Evolutionary conservation across 2,113 vertebrate genomes (phyloP).

Genomic region (Spea bombifrons): DNA sequence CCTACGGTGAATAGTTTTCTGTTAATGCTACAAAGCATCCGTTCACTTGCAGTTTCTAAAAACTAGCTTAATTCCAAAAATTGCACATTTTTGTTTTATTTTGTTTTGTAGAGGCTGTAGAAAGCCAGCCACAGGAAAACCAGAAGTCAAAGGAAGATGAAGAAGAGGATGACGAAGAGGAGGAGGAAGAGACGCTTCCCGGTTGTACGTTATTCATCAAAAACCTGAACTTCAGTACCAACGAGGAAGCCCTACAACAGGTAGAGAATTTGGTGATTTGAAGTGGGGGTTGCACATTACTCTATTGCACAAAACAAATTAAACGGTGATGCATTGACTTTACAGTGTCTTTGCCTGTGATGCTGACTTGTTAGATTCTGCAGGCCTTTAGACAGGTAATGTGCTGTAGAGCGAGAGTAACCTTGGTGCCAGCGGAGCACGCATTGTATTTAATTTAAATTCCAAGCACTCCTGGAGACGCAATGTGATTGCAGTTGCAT

Average conservation of each 20-base stretch:
- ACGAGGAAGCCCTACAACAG: slow-evolving; percentile 77
- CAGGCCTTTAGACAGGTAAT: too few species aligned
- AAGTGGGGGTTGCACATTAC: not conserved
- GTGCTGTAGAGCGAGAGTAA: too few species aligned
- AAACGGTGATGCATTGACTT: not conserved
- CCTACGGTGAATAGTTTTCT: too few species aligned
- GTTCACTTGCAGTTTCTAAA: too few species aligned
- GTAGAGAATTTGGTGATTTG: slow-evolving; percentile 48
- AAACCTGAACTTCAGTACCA: slow-evolving; percentile 88
- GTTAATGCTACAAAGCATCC: too few species aligned
- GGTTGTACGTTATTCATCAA: slow-evolving; percentile 94
- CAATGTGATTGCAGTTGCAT: too few species aligned
- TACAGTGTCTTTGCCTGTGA: too few species aligned
- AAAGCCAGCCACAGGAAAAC: slow-evolving; percentile 19
- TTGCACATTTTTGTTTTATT: not conserved
- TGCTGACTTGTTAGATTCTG: too few species aligned
- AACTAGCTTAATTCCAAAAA: too few species aligned
- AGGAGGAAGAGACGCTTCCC: slow-evolving; percentile 74
- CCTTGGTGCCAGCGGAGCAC: too few species aligned
- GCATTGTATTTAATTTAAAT: too few species aligned
- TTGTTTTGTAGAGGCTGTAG: slow-evolving; percentile 14
- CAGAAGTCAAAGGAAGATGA: slow-evolving; percentile 45
- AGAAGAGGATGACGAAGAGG: slow-evolving; percentile 64
- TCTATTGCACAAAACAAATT: not conserved
- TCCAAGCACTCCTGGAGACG: too few species aligned